Base-by-base conservation (phyloP, 2,888 invertebrate genomes). In the Hemithea aestivaria region DNA sequence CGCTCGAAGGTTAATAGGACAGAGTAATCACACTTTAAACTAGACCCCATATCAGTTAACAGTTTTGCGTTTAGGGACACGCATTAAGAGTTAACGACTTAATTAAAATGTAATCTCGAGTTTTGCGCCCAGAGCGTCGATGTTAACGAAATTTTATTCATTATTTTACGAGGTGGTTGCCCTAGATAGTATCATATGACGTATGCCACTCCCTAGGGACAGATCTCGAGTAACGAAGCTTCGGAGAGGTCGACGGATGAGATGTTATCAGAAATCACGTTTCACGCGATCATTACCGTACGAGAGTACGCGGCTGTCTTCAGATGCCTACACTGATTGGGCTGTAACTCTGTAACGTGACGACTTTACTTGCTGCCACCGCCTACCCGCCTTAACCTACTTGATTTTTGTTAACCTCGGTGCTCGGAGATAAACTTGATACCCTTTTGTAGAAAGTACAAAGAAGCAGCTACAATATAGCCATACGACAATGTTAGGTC, bases 81-180 rank as follows among this genome's bases (percentile, higher is more conserved):
- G 54, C 58, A 46, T 59, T 55, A 51, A 51, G 49, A 49, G 58
- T 61, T 62, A 56, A 58, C 53, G 56, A 53, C 58, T 62, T 63
- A 60, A 64, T 69, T 65, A 62, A 64, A 63, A 58, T 62, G 44
- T 62, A 58, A 65, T 62, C 54, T 58, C 51, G 56, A 52, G 51
- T 56, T 61, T 58, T 57, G 53, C 53, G 45, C 51, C 52, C 53
- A 51, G 42, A 39, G 35, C 51, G 53, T 56, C 49, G 45, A 34
- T 45, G 40, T 37, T 46, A 46, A 53, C 53, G 34, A 38, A 28
- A 49, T 51, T 52, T 53, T 50, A 42, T 44, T 47, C 47, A 51
- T 48, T 44, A 56, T 57, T 52, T 56, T 55, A 49, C 38, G 48
- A 40, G 36, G 28, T 40, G 45, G 41, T 45, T 48, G 39, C 40